Evolutionary conservation across 2,113 vertebrate species (phyloP), one percentile per base, ranked within the genome.

Genomic region (Rhombomys opimus): DNA sequence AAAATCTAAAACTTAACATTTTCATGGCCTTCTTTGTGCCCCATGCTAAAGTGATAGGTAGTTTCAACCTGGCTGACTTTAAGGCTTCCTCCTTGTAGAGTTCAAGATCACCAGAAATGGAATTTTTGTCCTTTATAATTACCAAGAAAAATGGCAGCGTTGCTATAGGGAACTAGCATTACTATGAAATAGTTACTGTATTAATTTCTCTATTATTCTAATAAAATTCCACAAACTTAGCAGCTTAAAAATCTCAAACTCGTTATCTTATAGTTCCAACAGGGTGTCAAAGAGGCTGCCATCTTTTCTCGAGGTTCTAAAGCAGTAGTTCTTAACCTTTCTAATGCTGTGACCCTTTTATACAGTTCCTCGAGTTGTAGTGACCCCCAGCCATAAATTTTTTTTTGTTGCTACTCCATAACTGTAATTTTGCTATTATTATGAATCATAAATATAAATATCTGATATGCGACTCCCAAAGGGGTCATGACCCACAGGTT

Each of bases 61-160:
- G 68, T 82, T 93, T 93, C 25, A 50, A 0, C 75, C 78, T 87
- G 54, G 46, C 46, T 59, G 67, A 65, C 30, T 65, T 46, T 15
- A 65, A 86, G 23, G 2, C 76, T 91, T 50, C 77, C 70, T 90
- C 32, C 94, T 82, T 27, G 82, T 38, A 78, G 73, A 95, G 75
- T 25, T 50, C 41, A 82, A 1, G 77, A 59, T 91, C 72, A 72
- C 41, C 52, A 32, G 38, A 78, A 25, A 9, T 72, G 13, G 70
- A 75, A 80, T 90, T 78, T 72, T 52, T 94, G n/a, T 50, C 10
- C 54, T 68, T 63, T 70, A 38, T 46, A 30, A 22, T 91, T 86
- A 81, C 27, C 46, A 54, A 27, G 46, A 50, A 75, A 9, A 61
- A 32, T 38, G 68, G 54, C 0, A 35, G 63, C 82, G 23, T 46